These are phyloP conservation scores for Yasuhikotakia modesta DNA, from an alignment of 2,797 vertebrate genomes.

Conservation along the genomic window DNA sequence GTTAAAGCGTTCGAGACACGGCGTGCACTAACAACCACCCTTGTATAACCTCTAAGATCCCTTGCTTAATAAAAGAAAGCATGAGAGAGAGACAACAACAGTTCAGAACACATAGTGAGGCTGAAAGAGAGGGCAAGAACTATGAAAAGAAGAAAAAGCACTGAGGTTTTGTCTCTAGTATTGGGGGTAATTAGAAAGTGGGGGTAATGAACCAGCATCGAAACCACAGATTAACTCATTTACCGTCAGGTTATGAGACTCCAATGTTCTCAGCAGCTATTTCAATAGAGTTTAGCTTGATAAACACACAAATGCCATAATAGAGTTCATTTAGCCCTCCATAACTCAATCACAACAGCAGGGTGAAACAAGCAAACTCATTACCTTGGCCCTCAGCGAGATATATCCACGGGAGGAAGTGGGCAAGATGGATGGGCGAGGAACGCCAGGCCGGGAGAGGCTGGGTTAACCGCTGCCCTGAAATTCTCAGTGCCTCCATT, in stretches of 20 bases:
- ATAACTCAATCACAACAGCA: conserved; percentile 35
- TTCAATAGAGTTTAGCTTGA: conserved; percentile 38
- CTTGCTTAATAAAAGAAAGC: conserved; percentile 34
- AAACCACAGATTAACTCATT: conserved; percentile 56
- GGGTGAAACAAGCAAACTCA: conserved; percentile 33
- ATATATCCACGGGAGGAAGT: conserved; percentile 23
- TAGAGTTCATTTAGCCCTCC: conserved; percentile 19
- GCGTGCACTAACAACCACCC: conserved; percentile 45
- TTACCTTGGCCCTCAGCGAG: conserved; percentile 35
- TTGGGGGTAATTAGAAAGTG: conserved; percentile 47
- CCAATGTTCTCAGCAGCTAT: conserved; percentile 26
- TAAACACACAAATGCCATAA: conserved; percentile 19
- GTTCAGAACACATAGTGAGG: not conserved
- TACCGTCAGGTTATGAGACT: conserved; percentile 32
- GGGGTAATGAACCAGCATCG: conserved; percentile 54
- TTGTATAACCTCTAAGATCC: conserved; percentile 38
- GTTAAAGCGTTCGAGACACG: conserved; percentile 31
- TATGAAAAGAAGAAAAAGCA: not conserved
- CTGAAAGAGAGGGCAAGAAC: conserved; percentile 5
- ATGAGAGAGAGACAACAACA: too few relatives aligned
- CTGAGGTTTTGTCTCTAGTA: conserved; percentile 38
- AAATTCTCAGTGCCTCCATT: not conserved
- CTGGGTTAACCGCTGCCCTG: not conserved
- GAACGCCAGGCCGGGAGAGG: conserved; percentile 7
- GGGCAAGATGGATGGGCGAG: conserved; percentile 30